Conservation (phyloP, 1,140 invertebrate genomes). For the Drosophila rufa region DNA sequence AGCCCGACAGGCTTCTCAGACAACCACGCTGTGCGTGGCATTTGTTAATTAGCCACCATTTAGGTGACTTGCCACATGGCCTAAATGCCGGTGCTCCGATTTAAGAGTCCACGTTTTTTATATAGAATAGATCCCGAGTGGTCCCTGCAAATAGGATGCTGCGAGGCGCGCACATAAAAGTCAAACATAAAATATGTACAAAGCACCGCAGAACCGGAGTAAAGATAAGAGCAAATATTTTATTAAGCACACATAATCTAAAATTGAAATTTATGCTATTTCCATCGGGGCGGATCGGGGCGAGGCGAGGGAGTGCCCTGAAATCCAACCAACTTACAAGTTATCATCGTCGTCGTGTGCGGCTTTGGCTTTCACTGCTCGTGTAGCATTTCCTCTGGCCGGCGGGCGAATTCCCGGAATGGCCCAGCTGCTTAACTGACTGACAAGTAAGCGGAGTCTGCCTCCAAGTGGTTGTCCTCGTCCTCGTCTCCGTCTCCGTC, state of each 20-base stretch:
- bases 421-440: constrained; percentile 68
- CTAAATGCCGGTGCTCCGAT: constrained; percentile 37
- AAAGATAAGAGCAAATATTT: constrained; percentile 70
- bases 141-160: constrained; percentile 20
- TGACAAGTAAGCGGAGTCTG: constrained; percentile 68
- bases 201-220: constrained; percentile 7
- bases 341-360: constrained; percentile 58
- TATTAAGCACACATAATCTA: constrained; percentile 77
- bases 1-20: constrained; percentile 35
- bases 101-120: constrained; percentile 9
- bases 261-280: constrained; percentile 80
- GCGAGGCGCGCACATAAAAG: constrained; percentile 38
- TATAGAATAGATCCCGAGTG: constrained; percentile 6
- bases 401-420: constrained; percentile 56
- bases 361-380: constrained; percentile 60
- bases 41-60: constrained; percentile 72
- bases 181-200: constrained; percentile 48
- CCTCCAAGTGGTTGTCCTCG: constrained; percentile 28
- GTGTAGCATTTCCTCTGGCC: constrained; percentile 71
- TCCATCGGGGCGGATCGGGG: constrained; percentile 28
- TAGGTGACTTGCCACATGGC: constrained; percentile 39
- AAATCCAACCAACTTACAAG: constrained; percentile 65
- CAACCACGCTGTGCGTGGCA: constrained; percentile 56
- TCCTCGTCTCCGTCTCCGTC: not conserved
- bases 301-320: constrained; percentile 1